phyloP scores from a whole-genome alignment of 2,113 vertebrate genomes.

The Osmerus mordax region DNA sequence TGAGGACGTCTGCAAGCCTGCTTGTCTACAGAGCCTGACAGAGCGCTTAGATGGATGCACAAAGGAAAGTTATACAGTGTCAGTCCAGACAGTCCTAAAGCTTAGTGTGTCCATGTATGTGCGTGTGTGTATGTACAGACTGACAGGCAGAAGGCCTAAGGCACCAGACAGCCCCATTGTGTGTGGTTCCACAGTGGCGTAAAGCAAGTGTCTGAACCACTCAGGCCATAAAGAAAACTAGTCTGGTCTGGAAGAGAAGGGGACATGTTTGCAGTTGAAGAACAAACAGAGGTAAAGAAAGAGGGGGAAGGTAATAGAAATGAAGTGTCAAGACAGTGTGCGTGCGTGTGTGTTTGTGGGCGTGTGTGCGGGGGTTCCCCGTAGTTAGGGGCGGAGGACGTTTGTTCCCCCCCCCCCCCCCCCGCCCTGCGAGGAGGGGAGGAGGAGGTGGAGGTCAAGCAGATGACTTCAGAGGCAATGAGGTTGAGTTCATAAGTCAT shows the following conservation, averaged over 20 bases:
- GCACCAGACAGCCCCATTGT: neutral
- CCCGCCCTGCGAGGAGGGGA: slow-evolving; percentile 18
- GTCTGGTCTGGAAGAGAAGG: slow-evolving; percentile 25
- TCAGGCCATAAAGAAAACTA: neutral
- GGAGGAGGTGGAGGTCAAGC: slow-evolving; percentile 34
- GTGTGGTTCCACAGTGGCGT: too few relatives aligned
- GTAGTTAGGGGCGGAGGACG: slow-evolving; percentile 22
- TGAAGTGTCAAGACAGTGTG: slow-evolving; percentile 11
- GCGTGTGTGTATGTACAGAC: too few relatives aligned
- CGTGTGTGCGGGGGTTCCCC: slow-evolving; percentile 15
- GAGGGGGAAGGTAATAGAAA: slow-evolving; percentile 20
- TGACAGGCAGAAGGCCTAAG: too few relatives aligned
- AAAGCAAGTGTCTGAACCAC: neutral
- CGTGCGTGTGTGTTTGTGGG: too few relatives aligned
- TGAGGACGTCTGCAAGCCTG: neutral
- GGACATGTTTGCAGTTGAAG: slow-evolving; percentile 44
- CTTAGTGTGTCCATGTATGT: neutral
- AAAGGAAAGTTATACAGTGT: slow-evolving; percentile 17
- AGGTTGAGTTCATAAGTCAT: slow-evolving; percentile 22
- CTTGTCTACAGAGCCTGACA: neutral
- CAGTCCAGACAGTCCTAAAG: neutral
- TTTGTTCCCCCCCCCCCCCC: slow-evolving; percentile 26
- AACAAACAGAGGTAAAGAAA: slow-evolving; percentile 11
- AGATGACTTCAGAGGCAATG: slow-evolving; percentile 38
- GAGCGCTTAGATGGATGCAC: neutral